phyloP scores from a whole-genome alignment of 1,140 invertebrate genomes.

The Anoplolepis gracilipes region DNA sequence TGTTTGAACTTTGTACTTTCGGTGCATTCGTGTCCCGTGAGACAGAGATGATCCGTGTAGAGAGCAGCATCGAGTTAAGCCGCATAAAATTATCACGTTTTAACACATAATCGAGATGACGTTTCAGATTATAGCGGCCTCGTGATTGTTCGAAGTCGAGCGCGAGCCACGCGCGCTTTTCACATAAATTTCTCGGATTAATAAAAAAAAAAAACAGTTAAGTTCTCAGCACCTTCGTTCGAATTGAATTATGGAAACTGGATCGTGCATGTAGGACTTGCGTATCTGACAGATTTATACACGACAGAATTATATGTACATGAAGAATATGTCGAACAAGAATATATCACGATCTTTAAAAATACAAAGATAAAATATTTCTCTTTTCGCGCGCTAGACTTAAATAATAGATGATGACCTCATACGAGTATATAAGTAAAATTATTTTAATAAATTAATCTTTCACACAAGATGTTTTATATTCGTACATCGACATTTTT shows the following conservation, averaged over 20 bases:
- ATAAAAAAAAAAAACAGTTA: background rate
- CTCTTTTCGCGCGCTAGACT: background rate
- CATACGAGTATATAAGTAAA: background rate
- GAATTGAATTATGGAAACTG: constrained; percentile 51
- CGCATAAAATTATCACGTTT: constrained; percentile 31
- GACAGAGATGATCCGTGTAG: constrained; percentile 46
- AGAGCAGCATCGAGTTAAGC: background rate
- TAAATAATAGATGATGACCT: background rate
- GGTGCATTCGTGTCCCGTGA: constrained; percentile 33
- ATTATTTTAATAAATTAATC: too few species aligned
- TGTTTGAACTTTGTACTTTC: constrained; percentile 38
- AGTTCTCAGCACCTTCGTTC: constrained; percentile 5
- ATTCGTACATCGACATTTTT: too few species aligned
- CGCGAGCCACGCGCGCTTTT: constrained; percentile 14
- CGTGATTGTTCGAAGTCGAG: constrained; percentile 1
- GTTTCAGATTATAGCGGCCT: constrained; percentile 3
- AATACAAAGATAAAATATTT: background rate
- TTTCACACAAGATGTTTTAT: too few species aligned
- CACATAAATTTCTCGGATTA: constrained; percentile 38
- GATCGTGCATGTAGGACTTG: constrained; percentile 11
- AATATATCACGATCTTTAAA: background rate
- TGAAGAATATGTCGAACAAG: background rate
- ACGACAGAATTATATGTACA: background rate
- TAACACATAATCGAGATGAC: constrained; percentile 57
- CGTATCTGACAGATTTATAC: background rate